Evolutionary conservation across 2,797 vertebrate genomes (phyloP).

Genomic region (Rhodeus uyekii): DNA sequence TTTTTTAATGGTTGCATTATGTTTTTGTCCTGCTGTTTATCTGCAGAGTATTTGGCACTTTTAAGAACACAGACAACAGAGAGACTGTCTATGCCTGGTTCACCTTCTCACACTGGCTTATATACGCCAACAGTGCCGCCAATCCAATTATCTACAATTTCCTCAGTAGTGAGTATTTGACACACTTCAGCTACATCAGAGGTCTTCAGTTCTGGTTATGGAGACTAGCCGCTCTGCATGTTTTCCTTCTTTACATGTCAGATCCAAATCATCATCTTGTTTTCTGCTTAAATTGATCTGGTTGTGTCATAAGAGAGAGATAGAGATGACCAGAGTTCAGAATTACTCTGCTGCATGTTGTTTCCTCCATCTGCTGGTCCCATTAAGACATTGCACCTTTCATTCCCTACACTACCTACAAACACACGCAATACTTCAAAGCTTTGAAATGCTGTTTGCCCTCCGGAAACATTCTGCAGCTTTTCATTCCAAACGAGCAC

Average conservation of each 20-base stretch:
- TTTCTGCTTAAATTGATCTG: not conserved
- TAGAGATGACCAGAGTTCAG: slow-evolving; percentile 38
- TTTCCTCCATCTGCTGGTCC: slow-evolving; percentile 67
- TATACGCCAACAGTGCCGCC: slow-evolving; percentile 96
- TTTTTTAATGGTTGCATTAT: not conserved
- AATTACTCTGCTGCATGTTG: slow-evolving; percentile 18
- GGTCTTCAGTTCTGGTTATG: not conserved
- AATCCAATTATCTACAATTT: slow-evolving; percentile 99
- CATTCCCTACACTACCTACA: not conserved
- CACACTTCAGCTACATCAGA: not conserved
- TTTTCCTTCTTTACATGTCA: not conserved
- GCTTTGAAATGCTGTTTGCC: not conserved
- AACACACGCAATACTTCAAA: slow-evolving; percentile 15
- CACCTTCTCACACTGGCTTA: slow-evolving; percentile 96
- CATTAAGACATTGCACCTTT: slow-evolving; percentile 1
- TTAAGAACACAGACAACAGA: slow-evolving; percentile 88
- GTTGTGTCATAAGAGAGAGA: not conserved
- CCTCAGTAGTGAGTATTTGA: slow-evolving; percentile 88
- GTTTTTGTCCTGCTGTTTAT: slow-evolving; percentile 39
- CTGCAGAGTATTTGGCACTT: slow-evolving; percentile 91
- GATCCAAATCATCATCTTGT: not conserved
- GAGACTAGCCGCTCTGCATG: not conserved
- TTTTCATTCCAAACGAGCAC: not conserved
- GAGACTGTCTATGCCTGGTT: slow-evolving; percentile 97
- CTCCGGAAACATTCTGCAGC: not conserved